Conservation (phyloP, 2,113 vertebrate species). For the Paradoxurus hermaphroditus region DNA sequence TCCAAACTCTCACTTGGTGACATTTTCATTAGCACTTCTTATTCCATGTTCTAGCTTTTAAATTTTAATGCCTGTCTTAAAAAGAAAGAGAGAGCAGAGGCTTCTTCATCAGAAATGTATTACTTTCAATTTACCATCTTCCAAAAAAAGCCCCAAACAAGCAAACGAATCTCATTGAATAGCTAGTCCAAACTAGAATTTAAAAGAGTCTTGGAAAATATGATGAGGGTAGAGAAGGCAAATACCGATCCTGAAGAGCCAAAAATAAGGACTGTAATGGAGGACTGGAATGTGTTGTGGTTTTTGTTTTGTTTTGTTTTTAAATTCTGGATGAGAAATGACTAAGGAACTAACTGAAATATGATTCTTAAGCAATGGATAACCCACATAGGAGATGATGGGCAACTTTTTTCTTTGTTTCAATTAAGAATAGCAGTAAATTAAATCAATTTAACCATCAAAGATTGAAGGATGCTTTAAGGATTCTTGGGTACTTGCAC, state of each 20-base stretch:
- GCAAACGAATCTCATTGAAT: not conserved
- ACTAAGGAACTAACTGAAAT: not conserved
- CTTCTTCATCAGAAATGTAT: slow-evolving; percentile 26
- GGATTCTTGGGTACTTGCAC: not conserved
- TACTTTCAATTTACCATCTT: slow-evolving; percentile 10
- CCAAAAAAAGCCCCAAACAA: not conserved
- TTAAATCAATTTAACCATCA: not conserved
- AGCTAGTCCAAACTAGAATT: not conserved
- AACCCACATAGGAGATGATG: not conserved
- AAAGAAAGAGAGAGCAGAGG: not conserved
- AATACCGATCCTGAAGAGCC: not conserved
- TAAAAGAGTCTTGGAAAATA: not conserved
- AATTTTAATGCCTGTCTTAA: slow-evolving; percentile 47
- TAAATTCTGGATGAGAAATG: not conserved
- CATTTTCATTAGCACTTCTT: slow-evolving; percentile 61
- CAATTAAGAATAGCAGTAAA: not conserved
- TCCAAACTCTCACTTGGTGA: slow-evolving; percentile 40
- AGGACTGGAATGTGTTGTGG: fast-evolving
- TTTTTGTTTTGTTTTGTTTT: not conserved
- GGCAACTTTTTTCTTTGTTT: not conserved
- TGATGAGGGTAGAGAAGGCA: not conserved
- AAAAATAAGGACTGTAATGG: not conserved
- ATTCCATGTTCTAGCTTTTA: slow-evolving; percentile 40
- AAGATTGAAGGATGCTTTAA: not conserved
- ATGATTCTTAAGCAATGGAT: not conserved